Evolutionary conservation across 2,113 vertebrate genomes (phyloP).

Genomic region (Callochromis pleurospilus): DNA sequence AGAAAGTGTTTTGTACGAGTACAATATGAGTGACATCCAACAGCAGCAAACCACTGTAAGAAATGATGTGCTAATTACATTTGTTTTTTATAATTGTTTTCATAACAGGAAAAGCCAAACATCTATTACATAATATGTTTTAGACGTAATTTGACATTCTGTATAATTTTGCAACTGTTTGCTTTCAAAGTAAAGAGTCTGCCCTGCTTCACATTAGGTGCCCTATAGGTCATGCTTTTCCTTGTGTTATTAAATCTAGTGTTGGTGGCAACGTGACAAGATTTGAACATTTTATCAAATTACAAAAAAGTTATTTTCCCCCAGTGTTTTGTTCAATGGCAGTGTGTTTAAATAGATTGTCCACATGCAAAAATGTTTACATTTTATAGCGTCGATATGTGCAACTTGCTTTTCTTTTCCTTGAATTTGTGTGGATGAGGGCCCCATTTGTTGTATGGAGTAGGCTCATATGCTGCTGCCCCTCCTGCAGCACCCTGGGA

Average conservation of each 20-base stretch:
- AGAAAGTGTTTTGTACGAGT: neutral
- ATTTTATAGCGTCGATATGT: neutral
- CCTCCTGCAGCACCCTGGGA: conserved; percentile 38
- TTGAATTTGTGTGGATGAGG: neutral
- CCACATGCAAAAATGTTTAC: neutral
- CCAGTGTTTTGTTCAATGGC: neutral
- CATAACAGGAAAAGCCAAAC: neutral
- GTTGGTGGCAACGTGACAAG: neutral
- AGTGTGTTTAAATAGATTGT: neutral
- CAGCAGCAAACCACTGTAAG: neutral
- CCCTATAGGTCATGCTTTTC: neutral
- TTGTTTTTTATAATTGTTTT: neutral
- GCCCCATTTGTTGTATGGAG: conserved; percentile 3
- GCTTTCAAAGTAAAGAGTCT: neutral
- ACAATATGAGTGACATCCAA: neutral
- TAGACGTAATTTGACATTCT: neutral
- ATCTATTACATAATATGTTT: neutral
- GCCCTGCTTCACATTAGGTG: neutral
- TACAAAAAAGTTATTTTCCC: neutral
- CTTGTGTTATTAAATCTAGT: neutral
- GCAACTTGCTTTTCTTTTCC: neutral
- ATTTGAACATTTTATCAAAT: neutral
- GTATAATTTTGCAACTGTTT: neutral
- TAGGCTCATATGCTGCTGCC: conserved; percentile 29
- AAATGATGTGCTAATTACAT: neutral